phyloP scores from a whole-genome alignment of 2,888 invertebrate species.

The Metopia argyrocephala region DNA sequence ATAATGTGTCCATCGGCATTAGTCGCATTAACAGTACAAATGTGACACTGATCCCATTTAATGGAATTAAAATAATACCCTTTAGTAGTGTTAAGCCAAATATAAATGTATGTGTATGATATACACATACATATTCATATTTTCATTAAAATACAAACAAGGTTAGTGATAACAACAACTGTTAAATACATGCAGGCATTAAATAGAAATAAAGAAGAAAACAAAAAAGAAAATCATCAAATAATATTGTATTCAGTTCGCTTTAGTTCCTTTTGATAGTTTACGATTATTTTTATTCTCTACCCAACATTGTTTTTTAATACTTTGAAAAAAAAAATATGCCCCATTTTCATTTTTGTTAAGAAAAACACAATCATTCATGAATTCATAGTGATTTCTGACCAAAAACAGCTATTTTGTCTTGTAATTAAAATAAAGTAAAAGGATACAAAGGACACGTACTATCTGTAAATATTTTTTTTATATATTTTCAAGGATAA shows the following conservation, averaged over 20 bases:
- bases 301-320: neutral
- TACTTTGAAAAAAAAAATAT: neutral
- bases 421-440: neutral
- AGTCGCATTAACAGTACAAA: constrained; percentile 18
- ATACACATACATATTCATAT: constrained; percentile 1
- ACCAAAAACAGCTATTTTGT: neutral
- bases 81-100: neutral
- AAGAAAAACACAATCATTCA: neutral
- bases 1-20: neutral
- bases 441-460: constrained; percentile 5
- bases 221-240: neutral
- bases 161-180: constrained; percentile 17
- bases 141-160: constrained; percentile 43
- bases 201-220: neutral
- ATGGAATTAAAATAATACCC: constrained; percentile 35
- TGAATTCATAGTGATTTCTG: constrained; percentile 2
- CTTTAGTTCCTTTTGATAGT: neutral
- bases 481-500: too few species aligned
- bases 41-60: constrained; percentile 49
- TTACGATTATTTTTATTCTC: neutral
- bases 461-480: too few species aligned
- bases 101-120: neutral
- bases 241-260: neutral
- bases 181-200: neutral
- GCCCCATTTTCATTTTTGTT: neutral